Conservation (phyloP, 2,888 invertebrate genomes). For the Cistogaster globosa region DNA sequence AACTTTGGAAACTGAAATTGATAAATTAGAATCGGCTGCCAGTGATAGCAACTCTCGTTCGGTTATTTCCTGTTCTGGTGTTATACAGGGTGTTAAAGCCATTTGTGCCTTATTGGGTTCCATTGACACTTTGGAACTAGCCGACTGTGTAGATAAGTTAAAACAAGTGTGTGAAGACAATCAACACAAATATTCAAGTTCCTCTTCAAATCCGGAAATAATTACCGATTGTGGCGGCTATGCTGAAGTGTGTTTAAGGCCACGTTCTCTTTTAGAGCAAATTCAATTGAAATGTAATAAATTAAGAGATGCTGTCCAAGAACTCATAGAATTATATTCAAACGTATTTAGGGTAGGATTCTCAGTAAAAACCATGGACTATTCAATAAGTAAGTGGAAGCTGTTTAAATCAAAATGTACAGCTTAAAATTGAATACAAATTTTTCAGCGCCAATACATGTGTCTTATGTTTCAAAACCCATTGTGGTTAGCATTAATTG, state of each 20-base stretch:
- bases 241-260: slow-evolving; percentile 87
- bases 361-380: slow-evolving; percentile 86
- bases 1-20: slow-evolving; percentile 92
- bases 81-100: slow-evolving; percentile 95
- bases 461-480: slow-evolving; percentile 89
- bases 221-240: slow-evolving; percentile 88
- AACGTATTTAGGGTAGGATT: slow-evolving; percentile 93
- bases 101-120: slow-evolving; percentile 94
- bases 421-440: not conserved
- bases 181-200: slow-evolving; percentile 77
- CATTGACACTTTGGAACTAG: slow-evolving; percentile 94
- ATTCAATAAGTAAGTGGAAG: slow-evolving; percentile 83
- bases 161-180: slow-evolving; percentile 80
- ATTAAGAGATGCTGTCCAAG: slow-evolving; percentile 91
- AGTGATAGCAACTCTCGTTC: slow-evolving; percentile 84
- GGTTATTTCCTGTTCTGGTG: slow-evolving; percentile 87
- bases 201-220: slow-evolving; percentile 85
- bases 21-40: slow-evolving; percentile 88
- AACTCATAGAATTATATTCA: slow-evolving; percentile 93
- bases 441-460: slow-evolving; percentile 86
- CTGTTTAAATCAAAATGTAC: not conserved
- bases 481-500: slow-evolving; percentile 92
- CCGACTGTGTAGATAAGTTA: slow-evolving; percentile 87
- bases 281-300: slow-evolving; percentile 88
- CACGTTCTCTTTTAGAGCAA: slow-evolving; percentile 85